Base-by-base conservation (phyloP, 2,113 vertebrate species). In the Porphyrio hochstetteri region DNA sequence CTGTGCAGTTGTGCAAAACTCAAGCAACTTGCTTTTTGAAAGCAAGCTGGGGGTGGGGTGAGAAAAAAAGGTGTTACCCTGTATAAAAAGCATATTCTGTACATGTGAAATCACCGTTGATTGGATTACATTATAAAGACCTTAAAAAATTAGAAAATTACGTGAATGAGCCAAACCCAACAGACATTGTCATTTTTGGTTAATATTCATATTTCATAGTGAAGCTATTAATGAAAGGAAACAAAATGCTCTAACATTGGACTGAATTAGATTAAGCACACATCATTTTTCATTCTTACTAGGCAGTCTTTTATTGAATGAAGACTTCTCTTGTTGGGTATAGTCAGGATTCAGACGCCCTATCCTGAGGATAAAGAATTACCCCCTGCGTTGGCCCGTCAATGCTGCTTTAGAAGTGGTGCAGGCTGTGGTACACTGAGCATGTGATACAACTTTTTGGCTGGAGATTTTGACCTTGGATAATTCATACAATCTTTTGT, bases 381-480 rank as follows among this genome's bases (percentile, higher is more conserved):
- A 16, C 15, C 7, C 8, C 16, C 11, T 74, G 20, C 81, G 5
- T 81, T 84, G 72, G 84, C 27, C 53, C 21, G 25, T 55, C 46
- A 52, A 1, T 33, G 23, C 35, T 84, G 46, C 60, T 78, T 88
- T 23, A 71, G 18, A 77, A 65, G 36, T 18, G 11, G 7, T 70
- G 25, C 9, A 10, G 56, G 24, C 12, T 69, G 77, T 80, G 46
- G 29, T 52, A 20, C 9, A 5, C 23, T 42, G 46, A 24, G 5
- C n/a, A 17, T 7, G 25, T 24, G 48, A 5, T n/a, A 10, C 1
- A 9, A 82, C 31, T 38, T 88, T 56, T 33, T 79, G 46, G 42
- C n/a, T 82, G 33, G 40, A 86, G 67, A 36, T 95, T 89, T 50
- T 97, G 94, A 94, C 90, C 64, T 97, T 93, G 83, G 56, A 16